Evolutionary conservation across 2,113 vertebrate species (phyloP), one percentile per base, ranked within the genome.

Genomic region (Spea bombifrons): DNA sequence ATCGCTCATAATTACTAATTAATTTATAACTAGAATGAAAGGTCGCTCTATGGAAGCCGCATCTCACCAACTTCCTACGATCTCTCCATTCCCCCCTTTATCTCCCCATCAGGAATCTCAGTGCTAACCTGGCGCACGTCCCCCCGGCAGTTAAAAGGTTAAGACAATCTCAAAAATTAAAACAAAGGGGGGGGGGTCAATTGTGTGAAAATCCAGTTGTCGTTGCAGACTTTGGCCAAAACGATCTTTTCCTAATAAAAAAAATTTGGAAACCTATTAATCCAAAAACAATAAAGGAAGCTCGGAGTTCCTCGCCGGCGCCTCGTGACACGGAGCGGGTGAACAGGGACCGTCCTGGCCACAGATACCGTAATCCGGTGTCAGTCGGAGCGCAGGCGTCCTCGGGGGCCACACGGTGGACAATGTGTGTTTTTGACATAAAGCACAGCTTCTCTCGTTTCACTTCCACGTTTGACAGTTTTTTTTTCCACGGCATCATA

Each of bases 251-350:
- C 17, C 7, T 52, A 61, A n/a, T 77, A 12, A 68, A 48, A 43
- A 16, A 49, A 52, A 46, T 43, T 59, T 64, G 68, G 57, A 71
- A 66, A 76, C 55, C 55, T 59, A 68, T 59, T 17, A 46, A 71
- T 78, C 76, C 76, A 78, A 71, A 46, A 63, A 78, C 65, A 78
- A 78, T 63, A 78, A 71, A 71, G 44, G 48, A 65, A 71, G 17
- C 46, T n/a, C 17, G 61, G 61, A 52, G 68, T 78, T 66, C 57
- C 46, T 16, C 30, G 8, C 16, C 7, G 5, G 53, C 49, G 53
- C 61, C 70, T 78, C 47, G 17, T 71, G 55, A 52, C n/a, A 55
- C 50, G 44, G 65, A 48, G 55, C 49, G 76, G 45, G 74, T 30
- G 50, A 57, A 45, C 49, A 55, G 65, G 74, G 74, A 76, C 57